A percentile compares a stretch with the other conserved stretches of the same genome.
phyloP scores from a whole-genome alignment of 2,888 invertebrate species.

The Aporophyla lueneburgensis region DNA sequence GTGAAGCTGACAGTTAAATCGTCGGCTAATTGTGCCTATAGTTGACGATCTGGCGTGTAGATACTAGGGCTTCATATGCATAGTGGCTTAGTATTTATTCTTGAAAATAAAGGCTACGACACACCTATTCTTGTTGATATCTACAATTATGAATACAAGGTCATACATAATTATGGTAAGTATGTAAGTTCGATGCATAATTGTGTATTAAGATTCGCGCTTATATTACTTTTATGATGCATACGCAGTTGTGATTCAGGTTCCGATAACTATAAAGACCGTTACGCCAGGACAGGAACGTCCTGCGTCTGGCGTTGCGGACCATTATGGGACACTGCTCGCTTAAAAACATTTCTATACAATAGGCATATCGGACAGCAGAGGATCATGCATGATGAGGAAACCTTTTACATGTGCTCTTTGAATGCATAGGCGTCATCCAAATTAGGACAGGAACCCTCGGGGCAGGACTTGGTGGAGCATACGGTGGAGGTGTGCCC shows the following conservation, averaged over 20 bases:
- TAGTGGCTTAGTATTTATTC: conserved; percentile 12
- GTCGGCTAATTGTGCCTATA: conserved; percentile 58
- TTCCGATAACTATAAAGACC: neutral
- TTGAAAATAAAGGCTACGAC: neutral
- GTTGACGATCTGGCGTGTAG: conserved; percentile 31
- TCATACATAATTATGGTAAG: neutral
- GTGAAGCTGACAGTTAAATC: conserved; percentile 71
- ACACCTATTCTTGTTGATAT: conserved; percentile 13
- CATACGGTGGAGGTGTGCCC: too few relatives aligned
- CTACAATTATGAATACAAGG: conserved; percentile 30
- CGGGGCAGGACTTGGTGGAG: too few relatives aligned
- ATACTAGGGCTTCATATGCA: conserved; percentile 9
- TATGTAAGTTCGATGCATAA: neutral
- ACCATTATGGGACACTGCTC: too few relatives aligned
- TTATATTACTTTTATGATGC: neutral
- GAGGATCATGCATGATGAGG: too few relatives aligned
- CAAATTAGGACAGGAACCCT: too few relatives aligned
- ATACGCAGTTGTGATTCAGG: neutral
- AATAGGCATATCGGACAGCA: too few relatives aligned
- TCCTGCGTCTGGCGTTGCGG: too few relatives aligned
- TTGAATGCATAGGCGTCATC: too few relatives aligned
- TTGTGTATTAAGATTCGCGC: neutral
- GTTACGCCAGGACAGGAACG: too few relatives aligned
- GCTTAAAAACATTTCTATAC: too few relatives aligned
- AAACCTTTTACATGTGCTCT: too few relatives aligned